phyloP scores from a whole-genome alignment of 2,888 invertebrate genomes.

The Agrypnus murinus region DNA sequence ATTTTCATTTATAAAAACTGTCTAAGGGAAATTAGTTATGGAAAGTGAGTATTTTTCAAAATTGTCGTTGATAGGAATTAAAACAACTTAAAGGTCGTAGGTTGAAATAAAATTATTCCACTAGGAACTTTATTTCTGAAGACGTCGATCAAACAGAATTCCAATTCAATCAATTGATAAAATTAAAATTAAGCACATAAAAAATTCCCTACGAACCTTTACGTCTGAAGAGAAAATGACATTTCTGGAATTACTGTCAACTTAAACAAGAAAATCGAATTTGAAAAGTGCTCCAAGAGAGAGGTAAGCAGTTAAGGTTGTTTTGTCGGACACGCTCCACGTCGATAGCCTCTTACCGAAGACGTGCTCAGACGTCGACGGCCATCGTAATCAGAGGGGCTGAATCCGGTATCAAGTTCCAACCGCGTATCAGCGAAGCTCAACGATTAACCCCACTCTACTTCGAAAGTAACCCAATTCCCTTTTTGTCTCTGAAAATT shows the following conservation, averaged over 20 bases:
- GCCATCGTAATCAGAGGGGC: slow-evolving; percentile 33
- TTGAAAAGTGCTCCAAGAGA: slow-evolving; percentile 37
- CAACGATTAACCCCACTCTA: background rate
- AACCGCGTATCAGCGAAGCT: slow-evolving; percentile 24
- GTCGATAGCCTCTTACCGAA: slow-evolving; percentile 44
- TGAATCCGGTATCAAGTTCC: slow-evolving; percentile 36
- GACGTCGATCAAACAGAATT: background rate
- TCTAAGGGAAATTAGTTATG: too few relatives aligned
- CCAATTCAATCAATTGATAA: background rate
- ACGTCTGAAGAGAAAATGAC: slow-evolving; percentile 1
- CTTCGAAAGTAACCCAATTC: slow-evolving; percentile 6
- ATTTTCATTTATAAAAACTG: too few relatives aligned
- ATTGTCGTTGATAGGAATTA: too few relatives aligned
- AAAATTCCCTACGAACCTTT: background rate
- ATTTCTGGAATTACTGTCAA: slow-evolving; percentile 36
- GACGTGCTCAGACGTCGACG: slow-evolving; percentile 44
- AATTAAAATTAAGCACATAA: background rate
- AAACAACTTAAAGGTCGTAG: too few relatives aligned
- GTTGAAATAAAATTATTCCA: too few relatives aligned
- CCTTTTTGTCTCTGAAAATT: background rate
- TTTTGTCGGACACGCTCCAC: slow-evolving; percentile 45
- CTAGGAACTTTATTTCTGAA: background rate
- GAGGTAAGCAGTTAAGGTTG: slow-evolving; percentile 39
- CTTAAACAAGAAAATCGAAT: slow-evolving; percentile 38
- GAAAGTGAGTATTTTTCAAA: too few relatives aligned